Evolutionary conservation across 2,888 invertebrate species (phyloP).

Genomic region (Chirona hameri): DNA sequence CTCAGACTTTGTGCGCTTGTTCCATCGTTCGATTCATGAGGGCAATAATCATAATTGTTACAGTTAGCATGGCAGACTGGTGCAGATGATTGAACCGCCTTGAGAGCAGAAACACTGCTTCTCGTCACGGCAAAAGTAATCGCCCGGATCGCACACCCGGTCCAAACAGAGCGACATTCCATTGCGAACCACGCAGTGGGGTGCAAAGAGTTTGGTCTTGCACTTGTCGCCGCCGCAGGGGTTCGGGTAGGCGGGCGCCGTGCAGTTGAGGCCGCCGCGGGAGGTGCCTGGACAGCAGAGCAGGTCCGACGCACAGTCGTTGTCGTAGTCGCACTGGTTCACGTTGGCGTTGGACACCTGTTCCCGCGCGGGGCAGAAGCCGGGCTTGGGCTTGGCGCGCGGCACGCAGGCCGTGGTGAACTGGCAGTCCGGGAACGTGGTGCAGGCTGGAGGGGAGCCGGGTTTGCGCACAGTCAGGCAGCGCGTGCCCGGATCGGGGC

Average conservation of each 20-base stretch:
- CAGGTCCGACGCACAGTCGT: neutral
- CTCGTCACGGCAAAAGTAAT: neutral
- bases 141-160: neutral
- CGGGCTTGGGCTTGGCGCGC: neutral
- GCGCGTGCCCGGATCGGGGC: neutral
- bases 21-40: no score
- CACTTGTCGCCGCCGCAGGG: neutral
- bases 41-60: no score
- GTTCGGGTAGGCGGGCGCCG: neutral
- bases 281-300: neutral
- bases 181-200: neutral
- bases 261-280: neutral
- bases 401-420: neutral
- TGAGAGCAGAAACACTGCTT: neutral
- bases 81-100: neutral
- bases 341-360: neutral
- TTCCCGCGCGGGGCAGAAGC: neutral
- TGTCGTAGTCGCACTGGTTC: neutral
- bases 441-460: neutral
- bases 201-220: neutral
- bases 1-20: no score
- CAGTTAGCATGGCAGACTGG: neutral
- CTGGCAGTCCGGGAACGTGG: neutral
- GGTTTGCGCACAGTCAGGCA: neutral
- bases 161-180: neutral